phyloP scores from a whole-genome alignment of 2,888 invertebrate species.

The Apamea sordens region DNA sequence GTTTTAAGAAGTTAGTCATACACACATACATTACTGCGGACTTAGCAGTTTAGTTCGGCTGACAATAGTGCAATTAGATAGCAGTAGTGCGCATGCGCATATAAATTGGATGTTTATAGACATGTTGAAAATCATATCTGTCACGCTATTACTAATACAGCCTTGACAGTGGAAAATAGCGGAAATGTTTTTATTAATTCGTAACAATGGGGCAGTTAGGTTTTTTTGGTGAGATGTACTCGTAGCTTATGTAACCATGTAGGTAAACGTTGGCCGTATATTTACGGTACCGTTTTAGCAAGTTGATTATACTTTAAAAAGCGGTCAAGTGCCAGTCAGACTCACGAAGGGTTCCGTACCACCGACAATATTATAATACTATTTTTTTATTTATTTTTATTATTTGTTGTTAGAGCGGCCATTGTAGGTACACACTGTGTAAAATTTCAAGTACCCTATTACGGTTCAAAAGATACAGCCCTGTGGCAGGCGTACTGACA shows the following conservation, averaged over 20 bases:
- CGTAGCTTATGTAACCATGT: not conserved
- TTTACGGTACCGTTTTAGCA: not conserved
- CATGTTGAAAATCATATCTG: constrained; percentile 32
- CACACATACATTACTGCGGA: not conserved
- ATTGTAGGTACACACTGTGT: not conserved
- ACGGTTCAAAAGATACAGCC: not conserved
- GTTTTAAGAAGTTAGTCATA: constrained; percentile 3
- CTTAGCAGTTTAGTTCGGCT: constrained; percentile 26
- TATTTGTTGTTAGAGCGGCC: not conserved
- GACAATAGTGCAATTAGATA: constrained; percentile 55
- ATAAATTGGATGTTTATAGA: constrained; percentile 43
- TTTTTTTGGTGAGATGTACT: constrained; percentile 12
- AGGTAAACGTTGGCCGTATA: not conserved
- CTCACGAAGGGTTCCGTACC: not conserved
- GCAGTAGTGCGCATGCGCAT: constrained; percentile 39
- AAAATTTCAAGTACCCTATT: not conserved
- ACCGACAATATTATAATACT: no score
- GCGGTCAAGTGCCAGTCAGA: not conserved
- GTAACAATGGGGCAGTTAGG: constrained; percentile 25
- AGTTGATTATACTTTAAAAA: not conserved
- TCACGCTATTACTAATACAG: constrained; percentile 14
- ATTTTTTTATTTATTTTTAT: no score
- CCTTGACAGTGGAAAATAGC: constrained; percentile 52
- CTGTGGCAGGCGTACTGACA: not conserved
- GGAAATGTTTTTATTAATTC: constrained; percentile 34